A percentile compares a stretch with the other conserved stretches of the same genome.
Evolutionary conservation across 2,888 invertebrate species (phyloP).

Genomic region (Folsomia manolachei): DNA sequence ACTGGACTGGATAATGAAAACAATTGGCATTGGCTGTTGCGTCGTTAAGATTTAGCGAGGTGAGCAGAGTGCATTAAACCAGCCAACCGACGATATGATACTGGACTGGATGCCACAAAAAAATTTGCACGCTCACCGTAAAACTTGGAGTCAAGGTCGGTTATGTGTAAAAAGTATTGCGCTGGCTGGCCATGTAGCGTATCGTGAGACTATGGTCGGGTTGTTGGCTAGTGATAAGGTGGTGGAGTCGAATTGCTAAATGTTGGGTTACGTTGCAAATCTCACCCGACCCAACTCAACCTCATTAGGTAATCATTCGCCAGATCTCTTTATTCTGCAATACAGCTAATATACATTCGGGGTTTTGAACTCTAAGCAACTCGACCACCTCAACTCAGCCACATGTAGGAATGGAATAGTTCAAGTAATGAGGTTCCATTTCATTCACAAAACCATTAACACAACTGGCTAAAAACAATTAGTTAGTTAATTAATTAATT

Average conservation of each 20-base stretch:
- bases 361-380: background rate
- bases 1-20: constrained; percentile 1
- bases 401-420: too few relatives aligned
- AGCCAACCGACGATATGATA: background rate
- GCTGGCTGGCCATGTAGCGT: background rate
- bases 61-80: constrained; percentile 5
- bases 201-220: background rate
- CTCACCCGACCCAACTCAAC: background rate
- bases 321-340: background rate
- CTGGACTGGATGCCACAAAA: background rate
- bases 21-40: background rate
- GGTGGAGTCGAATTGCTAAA: too few relatives aligned
- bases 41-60: background rate
- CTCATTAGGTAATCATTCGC: background rate
- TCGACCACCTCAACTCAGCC: background rate
- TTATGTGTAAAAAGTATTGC: constrained; percentile 9
- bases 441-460: background rate
- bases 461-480: background rate
- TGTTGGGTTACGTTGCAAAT: constrained; percentile 2
- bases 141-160: constrained; percentile 36
- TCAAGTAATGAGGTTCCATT: too few relatives aligned
- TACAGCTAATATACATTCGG: too few relatives aligned
- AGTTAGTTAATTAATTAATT: background rate
- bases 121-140: constrained; percentile 7
- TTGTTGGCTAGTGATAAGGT: background rate